Conservation (phyloP, 2,888 invertebrate species). For the Leptinotarsa juncta region DNA sequence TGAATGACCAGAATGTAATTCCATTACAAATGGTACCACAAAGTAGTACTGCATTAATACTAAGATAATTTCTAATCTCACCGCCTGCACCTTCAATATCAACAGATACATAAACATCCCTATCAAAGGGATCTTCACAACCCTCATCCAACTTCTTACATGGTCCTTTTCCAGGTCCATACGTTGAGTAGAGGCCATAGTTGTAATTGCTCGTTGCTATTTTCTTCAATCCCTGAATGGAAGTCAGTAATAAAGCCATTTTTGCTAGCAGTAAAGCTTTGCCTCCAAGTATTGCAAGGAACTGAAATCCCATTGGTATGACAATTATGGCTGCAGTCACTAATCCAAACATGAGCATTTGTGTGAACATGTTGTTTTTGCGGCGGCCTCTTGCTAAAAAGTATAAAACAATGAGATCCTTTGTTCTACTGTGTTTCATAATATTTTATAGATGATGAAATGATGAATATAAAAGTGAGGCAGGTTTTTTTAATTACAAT, state of each 20-base stretch:
- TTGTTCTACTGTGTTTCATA: too few relatives aligned
- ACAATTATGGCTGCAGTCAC: constrained; percentile 81
- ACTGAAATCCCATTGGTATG: constrained; percentile 86
- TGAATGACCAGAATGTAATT: too few relatives aligned
- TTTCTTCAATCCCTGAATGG: constrained; percentile 84
- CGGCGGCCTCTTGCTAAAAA: constrained; percentile 68
- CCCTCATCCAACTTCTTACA: constrained; percentile 49
- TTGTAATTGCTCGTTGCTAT: constrained; percentile 80
- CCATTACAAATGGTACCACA: too few relatives aligned
- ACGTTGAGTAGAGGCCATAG: constrained; percentile 80
- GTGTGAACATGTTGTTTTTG: constrained; percentile 76
- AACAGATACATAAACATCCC: constrained; percentile 38
- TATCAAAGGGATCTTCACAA: constrained; percentile 25
- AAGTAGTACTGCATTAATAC: background rate
- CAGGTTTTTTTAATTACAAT: too few relatives aligned
- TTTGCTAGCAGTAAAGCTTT: constrained; percentile 84
- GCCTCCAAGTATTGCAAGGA: constrained; percentile 83
- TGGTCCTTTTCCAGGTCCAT: constrained; percentile 48
- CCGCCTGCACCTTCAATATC: constrained; percentile 40
- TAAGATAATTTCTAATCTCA: constrained; percentile 21
- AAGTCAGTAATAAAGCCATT: constrained; percentile 82
- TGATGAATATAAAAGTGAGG: too few relatives aligned
- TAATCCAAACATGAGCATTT: constrained; percentile 83
- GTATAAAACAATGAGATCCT: background rate
- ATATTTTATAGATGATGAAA: too few relatives aligned